Evolutionary conservation across 2,113 vertebrate genomes (phyloP).

Genomic region (Pseudopodoces humilis): DNA sequence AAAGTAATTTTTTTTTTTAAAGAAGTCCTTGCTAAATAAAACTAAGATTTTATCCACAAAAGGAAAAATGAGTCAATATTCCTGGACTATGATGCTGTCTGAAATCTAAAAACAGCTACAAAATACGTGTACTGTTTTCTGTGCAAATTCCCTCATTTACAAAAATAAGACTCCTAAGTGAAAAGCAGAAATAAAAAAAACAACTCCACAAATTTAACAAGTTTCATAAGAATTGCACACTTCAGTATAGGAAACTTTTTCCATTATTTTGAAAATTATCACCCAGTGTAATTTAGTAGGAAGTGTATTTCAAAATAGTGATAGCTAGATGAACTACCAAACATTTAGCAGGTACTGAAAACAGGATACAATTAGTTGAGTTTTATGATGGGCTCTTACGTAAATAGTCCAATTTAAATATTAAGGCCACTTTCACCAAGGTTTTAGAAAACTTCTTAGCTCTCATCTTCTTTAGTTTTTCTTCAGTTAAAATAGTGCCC

Average conservation of each 20-base stretch:
- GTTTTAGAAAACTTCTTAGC: neutral
- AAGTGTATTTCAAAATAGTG: neutral
- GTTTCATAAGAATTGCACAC: neutral
- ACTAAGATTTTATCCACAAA: neutral
- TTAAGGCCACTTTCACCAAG: neutral
- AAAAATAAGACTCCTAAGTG: neutral
- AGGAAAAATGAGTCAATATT: neutral
- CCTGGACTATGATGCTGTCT: neutral
- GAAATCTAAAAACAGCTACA: neutral
- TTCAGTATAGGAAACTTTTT: neutral
- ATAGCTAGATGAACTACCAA: neutral
- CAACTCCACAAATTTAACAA: neutral
- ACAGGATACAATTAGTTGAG: neutral
- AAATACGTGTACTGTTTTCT: neutral
- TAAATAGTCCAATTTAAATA: neutral
- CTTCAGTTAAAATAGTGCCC: neutral
- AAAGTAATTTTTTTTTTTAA: neutral
- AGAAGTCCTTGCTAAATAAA: neutral
- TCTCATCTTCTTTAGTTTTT: neutral
- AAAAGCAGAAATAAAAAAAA: slow-evolving; percentile 4
- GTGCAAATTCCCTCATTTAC: neutral
- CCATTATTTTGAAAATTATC: neutral
- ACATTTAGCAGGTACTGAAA: neutral
- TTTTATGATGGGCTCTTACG: neutral
- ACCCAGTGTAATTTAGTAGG: neutral